phyloP scores from a whole-genome alignment of 2,888 invertebrate species.

The Aleiodes leptofemur region DNA sequence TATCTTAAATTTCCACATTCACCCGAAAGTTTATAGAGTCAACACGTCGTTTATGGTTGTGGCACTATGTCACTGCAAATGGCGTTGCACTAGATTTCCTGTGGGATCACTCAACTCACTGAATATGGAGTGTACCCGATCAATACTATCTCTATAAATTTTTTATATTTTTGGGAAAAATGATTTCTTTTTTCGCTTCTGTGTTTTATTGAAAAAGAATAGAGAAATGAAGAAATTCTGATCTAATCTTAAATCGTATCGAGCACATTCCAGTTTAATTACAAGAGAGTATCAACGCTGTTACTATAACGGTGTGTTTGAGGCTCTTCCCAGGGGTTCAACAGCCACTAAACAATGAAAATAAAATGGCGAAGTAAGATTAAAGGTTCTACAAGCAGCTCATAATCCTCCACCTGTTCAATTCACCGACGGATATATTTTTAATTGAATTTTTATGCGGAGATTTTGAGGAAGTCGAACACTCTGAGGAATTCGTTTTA shows the following conservation, averaged over 20 bases:
- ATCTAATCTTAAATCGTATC: constrained; percentile 10
- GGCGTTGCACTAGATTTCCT: constrained; percentile 30
- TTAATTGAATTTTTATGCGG: not conserved
- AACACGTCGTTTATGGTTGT: constrained; percentile 38
- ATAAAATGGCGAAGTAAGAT: not conserved
- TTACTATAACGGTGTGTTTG: constrained; percentile 54
- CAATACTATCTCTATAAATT: not conserved
- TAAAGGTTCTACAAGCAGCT: not conserved
- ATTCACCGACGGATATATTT: constrained; percentile 7
- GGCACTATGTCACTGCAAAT: constrained; percentile 29
- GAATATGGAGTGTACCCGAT: constrained; percentile 15
- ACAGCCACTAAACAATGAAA: constrained; percentile 69
- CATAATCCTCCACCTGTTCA: not conserved
- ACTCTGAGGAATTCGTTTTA: not conserved
- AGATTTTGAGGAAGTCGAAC: too few species aligned
- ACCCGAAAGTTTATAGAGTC: not conserved
- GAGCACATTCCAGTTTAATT: constrained; percentile 21
- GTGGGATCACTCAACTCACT: constrained; percentile 7
- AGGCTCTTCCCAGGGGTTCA: constrained; percentile 68
- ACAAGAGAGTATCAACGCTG: not conserved
- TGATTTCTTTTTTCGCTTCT: not conserved
- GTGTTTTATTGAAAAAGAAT: not conserved
- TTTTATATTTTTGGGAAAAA: too few species aligned
- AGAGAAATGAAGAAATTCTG: not conserved
- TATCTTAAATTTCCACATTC: constrained; percentile 6